Evolutionary conservation across 2,888 invertebrate species (phyloP).

Genomic region (Drosophila longiperda): DNA sequence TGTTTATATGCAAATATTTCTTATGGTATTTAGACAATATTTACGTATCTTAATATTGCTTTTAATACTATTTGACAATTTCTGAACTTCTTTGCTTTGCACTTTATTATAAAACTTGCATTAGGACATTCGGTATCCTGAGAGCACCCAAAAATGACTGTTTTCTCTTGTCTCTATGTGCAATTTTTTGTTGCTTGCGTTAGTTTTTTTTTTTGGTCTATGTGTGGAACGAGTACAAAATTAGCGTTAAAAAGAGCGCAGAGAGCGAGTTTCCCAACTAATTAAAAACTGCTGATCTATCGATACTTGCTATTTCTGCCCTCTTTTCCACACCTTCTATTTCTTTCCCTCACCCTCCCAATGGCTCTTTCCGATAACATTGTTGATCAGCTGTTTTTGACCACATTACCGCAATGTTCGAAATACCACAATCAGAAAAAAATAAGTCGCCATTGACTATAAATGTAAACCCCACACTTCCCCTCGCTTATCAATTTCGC

Average conservation of each 20-base stretch:
- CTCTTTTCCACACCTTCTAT: not conserved
- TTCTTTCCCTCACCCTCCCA: not conserved
- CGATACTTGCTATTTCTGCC: not conserved
- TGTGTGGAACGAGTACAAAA: not conserved
- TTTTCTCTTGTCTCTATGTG: not conserved
- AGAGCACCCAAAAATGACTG: not conserved
- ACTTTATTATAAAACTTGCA: not conserved
- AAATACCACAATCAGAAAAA: conserved; percentile 14
- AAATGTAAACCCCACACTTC: conserved; percentile 3
- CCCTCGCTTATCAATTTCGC: conserved; percentile 40
- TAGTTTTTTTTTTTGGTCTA: not conserved
- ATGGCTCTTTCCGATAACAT: not conserved
- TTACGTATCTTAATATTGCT: not conserved
- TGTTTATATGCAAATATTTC: not conserved
- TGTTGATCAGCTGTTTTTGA: conserved; percentile 38
- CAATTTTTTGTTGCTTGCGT: not conserved
- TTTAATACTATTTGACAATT: not conserved
- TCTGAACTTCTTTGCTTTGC: not conserved
- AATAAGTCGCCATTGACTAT: conserved; percentile 21
- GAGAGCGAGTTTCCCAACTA: not conserved
- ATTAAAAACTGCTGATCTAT: not conserved
- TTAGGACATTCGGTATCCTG: not conserved
- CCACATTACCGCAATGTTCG: not conserved
- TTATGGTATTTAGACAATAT: not conserved
- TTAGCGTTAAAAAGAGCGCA: not conserved